Conservation (phyloP, 2,888 invertebrate species). For the Cheilosia variabilis region DNA sequence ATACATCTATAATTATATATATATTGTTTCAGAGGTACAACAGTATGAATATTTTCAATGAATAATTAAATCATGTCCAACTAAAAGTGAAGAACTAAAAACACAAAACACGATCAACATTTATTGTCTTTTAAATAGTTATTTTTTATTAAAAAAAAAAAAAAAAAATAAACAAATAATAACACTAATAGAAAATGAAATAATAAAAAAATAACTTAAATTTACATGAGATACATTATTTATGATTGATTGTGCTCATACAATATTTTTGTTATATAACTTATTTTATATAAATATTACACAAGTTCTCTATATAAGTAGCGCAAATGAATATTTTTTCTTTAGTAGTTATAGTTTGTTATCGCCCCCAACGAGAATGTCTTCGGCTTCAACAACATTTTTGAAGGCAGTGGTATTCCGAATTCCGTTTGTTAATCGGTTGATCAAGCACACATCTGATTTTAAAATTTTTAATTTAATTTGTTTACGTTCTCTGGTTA, state of each 20-base stretch:
- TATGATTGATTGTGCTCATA: constrained; percentile 69
- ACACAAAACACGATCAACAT: constrained; percentile 20
- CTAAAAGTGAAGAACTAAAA: constrained; percentile 2
- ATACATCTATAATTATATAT: constrained; percentile 22
- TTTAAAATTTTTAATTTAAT: constrained; percentile 19
- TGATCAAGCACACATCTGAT: constrained; percentile 6
- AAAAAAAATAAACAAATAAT: constrained; percentile 28
- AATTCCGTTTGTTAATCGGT: constrained; percentile 27
- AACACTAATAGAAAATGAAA: constrained; percentile 26
- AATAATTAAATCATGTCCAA: neutral
- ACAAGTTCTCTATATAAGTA: constrained; percentile 47
- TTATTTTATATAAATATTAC: constrained; percentile 52
- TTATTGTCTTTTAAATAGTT: constrained; percentile 65
- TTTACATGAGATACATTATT: constrained; percentile 70
- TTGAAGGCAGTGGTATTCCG: constrained; percentile 70
- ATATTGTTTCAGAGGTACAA: constrained; percentile 56
- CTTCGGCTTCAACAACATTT: constrained; percentile 31
- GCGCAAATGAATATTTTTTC: constrained; percentile 31
- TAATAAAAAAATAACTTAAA: constrained; percentile 56
- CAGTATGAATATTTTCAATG: constrained; percentile 41
- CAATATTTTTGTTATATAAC: constrained; percentile 42
- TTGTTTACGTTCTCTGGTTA: constrained; percentile 11
- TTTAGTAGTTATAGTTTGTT: neutral
- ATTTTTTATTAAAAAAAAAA: constrained; percentile 27
- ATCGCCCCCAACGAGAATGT: neutral